Conservation (phyloP, 2,113 vertebrate genomes). For the Gorsachius goisagi region DNA sequence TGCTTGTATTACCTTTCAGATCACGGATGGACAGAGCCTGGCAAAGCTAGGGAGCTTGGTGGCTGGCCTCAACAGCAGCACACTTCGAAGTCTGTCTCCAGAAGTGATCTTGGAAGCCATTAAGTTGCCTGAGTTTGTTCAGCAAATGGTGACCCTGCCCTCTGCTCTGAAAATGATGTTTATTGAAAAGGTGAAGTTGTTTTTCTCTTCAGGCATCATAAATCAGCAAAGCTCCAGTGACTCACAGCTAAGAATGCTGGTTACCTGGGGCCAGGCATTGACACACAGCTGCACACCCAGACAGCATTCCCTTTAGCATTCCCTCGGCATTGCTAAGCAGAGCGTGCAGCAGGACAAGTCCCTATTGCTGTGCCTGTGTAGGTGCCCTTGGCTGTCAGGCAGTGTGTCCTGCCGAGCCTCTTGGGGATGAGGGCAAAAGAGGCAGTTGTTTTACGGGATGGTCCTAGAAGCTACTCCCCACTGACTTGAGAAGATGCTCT, state of each 20-base stretch:
- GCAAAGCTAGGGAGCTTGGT: constrained; percentile 40
- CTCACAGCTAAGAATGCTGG: neutral
- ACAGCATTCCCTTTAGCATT: neutral
- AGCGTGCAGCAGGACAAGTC: neutral
- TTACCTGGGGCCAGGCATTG: neutral
- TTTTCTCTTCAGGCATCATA: neutral
- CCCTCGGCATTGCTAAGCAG: neutral
- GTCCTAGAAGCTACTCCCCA: neutral
- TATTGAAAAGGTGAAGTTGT: constrained; percentile 51
- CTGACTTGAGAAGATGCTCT: neutral
- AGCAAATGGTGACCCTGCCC: neutral
- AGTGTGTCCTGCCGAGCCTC: neutral
- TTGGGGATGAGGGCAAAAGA: neutral
- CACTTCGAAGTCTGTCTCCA: neutral
- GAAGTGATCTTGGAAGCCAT: constrained; percentile 36
- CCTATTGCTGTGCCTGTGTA: neutral
- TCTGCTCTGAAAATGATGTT: constrained; percentile 9
- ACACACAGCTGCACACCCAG: neutral
- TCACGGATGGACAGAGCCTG: neutral
- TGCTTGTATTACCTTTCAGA: neutral
- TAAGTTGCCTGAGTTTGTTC: constrained; percentile 19
- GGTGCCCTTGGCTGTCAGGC: neutral
- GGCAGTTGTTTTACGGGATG: neutral
- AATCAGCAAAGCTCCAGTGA: neutral
- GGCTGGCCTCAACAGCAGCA: constrained; percentile 35